Base-by-base conservation (phyloP, 2,888 invertebrate species). In the Poecilobothrus nobilitatus region DNA sequence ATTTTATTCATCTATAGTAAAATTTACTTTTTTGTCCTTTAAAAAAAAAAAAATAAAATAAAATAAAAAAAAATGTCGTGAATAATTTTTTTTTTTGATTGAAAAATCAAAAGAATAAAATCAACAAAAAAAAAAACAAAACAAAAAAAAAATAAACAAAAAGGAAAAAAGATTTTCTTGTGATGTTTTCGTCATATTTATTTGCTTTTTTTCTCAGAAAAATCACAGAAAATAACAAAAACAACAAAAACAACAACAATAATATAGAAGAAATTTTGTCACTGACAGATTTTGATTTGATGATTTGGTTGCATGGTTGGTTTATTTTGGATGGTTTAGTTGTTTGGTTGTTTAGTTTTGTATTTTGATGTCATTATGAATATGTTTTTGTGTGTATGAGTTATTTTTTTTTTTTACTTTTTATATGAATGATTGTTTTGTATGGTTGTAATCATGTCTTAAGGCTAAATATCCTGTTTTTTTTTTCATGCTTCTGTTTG, bases 281-380 rank as follows among this genome's bases (percentile, higher is more conserved):
- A 53, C 53, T 53, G 53, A 53, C 53, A 53, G 53, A 53, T 53
- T 41, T 53, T 53, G 53, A 53, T 53, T 53, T 53, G 53, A 53
- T 53, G 53, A 53, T 53, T 53, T 53, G 15, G 53, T 53, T 53
- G 53, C 53, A 53, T 53, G 53, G 53, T 53, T 53, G 6, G 37
- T 37, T n/a, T 8, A 18, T 44, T 53, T 37, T 37, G 37, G 7
- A 37, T 37, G 37, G 37, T 37, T 37, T 8, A 12, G 37, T 37
- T 37, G 5, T 27, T 27, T 27, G 27, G 2, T 27, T 27, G 27
- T 27, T 27, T 27, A 5, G 2, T 27, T 27, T 27, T 27, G 27
- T 27, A 27, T 27, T 27, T 27, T 27, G 27, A 27, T 27, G 37
- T 37, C 37, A 12, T 37, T 10, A 10, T 37, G 12, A 37, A 37